Evolutionary conservation across 2,888 invertebrate species (phyloP).

Genomic region (Ptychoptera albimana): DNA sequence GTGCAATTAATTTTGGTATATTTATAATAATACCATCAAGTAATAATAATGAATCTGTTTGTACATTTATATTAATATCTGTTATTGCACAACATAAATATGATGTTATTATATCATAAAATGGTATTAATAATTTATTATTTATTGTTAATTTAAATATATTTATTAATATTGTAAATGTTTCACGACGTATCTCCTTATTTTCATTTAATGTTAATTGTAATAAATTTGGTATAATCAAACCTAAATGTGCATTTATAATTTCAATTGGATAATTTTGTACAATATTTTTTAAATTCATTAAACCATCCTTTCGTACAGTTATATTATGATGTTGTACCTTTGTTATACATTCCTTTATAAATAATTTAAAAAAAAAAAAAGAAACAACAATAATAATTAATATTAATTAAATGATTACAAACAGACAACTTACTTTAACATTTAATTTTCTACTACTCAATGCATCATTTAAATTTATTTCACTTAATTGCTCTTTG

Average conservation of each 20-base stretch:
- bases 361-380: no score
- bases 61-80: constrained; percentile 62
- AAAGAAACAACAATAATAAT: constrained; percentile 10
- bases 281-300: constrained; percentile 25
- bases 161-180: constrained; percentile 31
- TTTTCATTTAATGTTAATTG: constrained; percentile 59
- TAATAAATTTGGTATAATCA: constrained; percentile 50
- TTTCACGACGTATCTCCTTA: constrained; percentile 33
- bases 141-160: constrained; percentile 15
- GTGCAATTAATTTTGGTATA: constrained; percentile 46
- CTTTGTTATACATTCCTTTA: constrained; percentile 28
- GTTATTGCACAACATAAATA: constrained; percentile 83
- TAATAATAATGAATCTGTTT: constrained; percentile 67
- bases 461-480: constrained; percentile 55
- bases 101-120: constrained; percentile 59
- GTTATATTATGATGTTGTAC: constrained; percentile 33
- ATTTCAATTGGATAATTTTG: constrained; percentile 29
- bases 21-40: constrained; percentile 59
- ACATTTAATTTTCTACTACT: constrained; percentile 58
- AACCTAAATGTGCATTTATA: constrained; percentile 37
- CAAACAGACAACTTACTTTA: constrained; percentile 12
- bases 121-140: constrained; percentile 42
- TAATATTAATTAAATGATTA: constrained; percentile 41
- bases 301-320: constrained; percentile 22
- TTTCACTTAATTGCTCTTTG: constrained; percentile 47